Evolutionary conservation across 2,888 invertebrate genomes (phyloP).

Genomic region (Epicampocera succincta): DNA sequence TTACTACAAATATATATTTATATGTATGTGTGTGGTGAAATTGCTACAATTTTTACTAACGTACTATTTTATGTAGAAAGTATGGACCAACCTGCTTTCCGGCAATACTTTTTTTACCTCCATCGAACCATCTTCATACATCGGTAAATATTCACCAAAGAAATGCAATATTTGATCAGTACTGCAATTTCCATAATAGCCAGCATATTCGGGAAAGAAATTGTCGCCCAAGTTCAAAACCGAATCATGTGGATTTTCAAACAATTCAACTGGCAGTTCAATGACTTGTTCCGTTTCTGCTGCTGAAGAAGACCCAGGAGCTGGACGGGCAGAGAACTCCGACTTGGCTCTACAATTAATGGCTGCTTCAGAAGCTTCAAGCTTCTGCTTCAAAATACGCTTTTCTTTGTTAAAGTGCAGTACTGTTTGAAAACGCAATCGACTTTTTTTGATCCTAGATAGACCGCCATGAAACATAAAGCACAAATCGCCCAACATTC

Average conservation of each 20-base stretch:
- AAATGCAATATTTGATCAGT: constrained; percentile 71
- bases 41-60: no score
- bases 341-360: constrained; percentile 39
- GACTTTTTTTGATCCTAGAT: constrained; percentile 71
- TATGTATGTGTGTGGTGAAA: no score
- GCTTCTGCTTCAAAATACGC: constrained; percentile 69
- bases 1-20: no score
- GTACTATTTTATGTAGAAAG: background rate
- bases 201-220: constrained; percentile 73
- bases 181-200: constrained; percentile 74
- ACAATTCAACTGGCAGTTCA: constrained; percentile 72
- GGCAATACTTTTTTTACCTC: constrained; percentile 69
- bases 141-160: constrained; percentile 74
- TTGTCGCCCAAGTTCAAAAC: constrained; percentile 72
- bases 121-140: constrained; percentile 72
- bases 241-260: constrained; percentile 75
- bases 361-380: constrained; percentile 70
- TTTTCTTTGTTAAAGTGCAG: constrained; percentile 72
- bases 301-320: background rate
- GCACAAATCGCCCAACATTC: constrained; percentile 72
- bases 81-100: constrained; percentile 61
- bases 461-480: constrained; percentile 72
- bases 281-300: constrained; percentile 72
- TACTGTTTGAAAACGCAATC: constrained; percentile 72
- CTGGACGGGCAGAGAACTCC: constrained; percentile 25